phyloP scores from a whole-genome alignment of 2,113 vertebrate genomes.

The Melanotaenia duboulayi region DNA sequence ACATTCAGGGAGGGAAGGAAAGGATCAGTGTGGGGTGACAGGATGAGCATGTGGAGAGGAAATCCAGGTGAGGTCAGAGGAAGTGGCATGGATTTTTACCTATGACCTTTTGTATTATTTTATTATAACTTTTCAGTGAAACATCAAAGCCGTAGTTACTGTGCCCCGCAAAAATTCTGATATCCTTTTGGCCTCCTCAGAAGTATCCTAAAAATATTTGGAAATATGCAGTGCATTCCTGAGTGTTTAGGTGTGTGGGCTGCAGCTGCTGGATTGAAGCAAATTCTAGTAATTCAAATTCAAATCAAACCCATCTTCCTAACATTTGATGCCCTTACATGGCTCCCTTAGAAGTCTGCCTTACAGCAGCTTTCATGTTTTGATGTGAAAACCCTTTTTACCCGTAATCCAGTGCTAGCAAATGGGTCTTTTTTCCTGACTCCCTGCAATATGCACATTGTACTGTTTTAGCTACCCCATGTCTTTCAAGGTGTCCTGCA shows the following conservation, averaged over 20 bases:
- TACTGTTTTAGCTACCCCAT: constrained; percentile 27
- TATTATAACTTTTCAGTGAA: constrained; percentile 45
- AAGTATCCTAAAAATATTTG: constrained; percentile 14
- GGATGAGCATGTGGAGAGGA: constrained; percentile 62
- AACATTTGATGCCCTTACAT: constrained; percentile 53
- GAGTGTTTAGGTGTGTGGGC: constrained; percentile 19
- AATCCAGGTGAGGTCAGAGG: constrained; percentile 60
- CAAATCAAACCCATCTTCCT: constrained; percentile 55
- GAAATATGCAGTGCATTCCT: constrained; percentile 28
- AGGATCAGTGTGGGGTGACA: constrained; percentile 44
- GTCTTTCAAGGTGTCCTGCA: constrained; percentile 3
- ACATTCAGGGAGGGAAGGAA: constrained; percentile 49
- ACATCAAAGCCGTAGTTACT: constrained; percentile 21
- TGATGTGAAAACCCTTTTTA: constrained; percentile 48
- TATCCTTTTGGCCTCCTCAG: not conserved
- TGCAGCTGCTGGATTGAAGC: constrained; percentile 30
- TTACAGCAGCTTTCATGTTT: constrained; percentile 55
- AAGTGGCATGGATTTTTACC: constrained; percentile 45
- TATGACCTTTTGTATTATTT: constrained; percentile 61
- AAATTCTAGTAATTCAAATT: constrained; percentile 35
- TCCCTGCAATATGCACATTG: constrained; percentile 44
- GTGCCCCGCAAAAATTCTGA: constrained; percentile 23
- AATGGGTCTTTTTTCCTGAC: constrained; percentile 48
- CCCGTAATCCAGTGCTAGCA: constrained; percentile 52
- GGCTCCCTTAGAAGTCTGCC: constrained; percentile 28